Evolutionary conservation across 2,888 invertebrate genomes (phyloP), one percentile per base, ranked within the genome.

Genomic region (Oscheius myriophilus): DNA sequence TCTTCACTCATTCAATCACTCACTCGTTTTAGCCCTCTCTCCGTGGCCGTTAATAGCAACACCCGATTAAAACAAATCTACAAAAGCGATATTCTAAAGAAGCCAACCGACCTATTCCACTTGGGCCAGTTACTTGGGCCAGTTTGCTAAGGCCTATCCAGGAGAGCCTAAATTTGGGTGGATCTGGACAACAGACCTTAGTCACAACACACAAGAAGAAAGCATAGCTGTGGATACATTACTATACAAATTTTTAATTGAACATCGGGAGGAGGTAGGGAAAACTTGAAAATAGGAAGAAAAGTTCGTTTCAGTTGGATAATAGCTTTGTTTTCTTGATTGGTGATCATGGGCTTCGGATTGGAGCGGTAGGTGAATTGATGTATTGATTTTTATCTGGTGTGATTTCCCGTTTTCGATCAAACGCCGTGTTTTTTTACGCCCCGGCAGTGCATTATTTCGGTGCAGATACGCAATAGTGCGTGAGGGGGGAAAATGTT

Each of bases 101-200:
- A 33, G 33, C 33, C 33, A 33, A 33, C 3, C 4, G 33, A 33
- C 33, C 33, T 49, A 6, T 18, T 49, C 11, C 2, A 49, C 21
- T n/a, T n/a, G n/a, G n/a, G n/a, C n/a, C n/a, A n/a, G n/a, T n/a
- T 21, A 49, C 11, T 18, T 49, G 3, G 49, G 49, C 4, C 49
- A 49, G 49, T 49, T 49, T 49, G 3, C 21, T 11, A 49, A 49
- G n/a, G n/a, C 49, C n/a, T 49, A 49, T 21, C 49, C 49, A 6
- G 49, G 49, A 6, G 49, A 49, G 11, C 49, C 49, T 4, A 49
- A 49, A 11, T 49, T 49, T 21, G 21, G 18, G 3, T 18, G 18
- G 21, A n/a, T 49, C 11, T 49, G 49, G 49, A 21, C n/a, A 3
- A 49, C 49, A 11, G 49, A 49, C 11, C 21, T 49, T 9, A 21